Evolutionary conservation across 2,113 vertebrate genomes (phyloP), one percentile per base, ranked within the genome.

Genomic region (Mus spicilegus): DNA sequence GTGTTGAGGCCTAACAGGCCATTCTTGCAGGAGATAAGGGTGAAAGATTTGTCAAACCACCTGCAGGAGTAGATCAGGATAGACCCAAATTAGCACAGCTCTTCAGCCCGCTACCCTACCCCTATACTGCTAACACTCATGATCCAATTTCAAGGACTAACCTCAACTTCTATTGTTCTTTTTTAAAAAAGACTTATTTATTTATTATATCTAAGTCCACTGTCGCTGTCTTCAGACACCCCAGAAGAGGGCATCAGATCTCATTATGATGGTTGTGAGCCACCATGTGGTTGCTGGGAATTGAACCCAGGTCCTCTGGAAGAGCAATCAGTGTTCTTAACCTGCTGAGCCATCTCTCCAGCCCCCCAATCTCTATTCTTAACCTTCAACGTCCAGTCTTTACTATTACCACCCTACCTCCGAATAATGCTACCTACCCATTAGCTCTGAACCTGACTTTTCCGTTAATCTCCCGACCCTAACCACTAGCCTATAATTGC

Each of bases 11-110:
- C 99, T 96, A 99, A 87, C 94, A 99, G 99, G n/a, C 99, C 99
- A 4, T 99, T 99, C 95, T 98, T 98, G 97, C 98, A 99, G 81
- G 99, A 98, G 33, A 99, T 97, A 95, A 99, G 97, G 3, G 97
- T 99, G 98, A 99, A 99, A 67, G 99, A 99, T 90, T 99, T 99
- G 98, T 99, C 99, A 36, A 99, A 99, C 99, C 99, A 99, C 97
- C 99, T 99, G 98, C 0, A 16, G 61, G 33, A 20, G 22, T 7
- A 69, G 75, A n/a, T 2, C 9, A 9, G 81, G 33, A 12, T 7
- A 1, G 36, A 51, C 14, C 49, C 88, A 61, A 28, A 22, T 30
- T 36, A 86, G 28, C 11, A 42, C 14, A 51, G 14, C 1, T 56
- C 24, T 46, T 22, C 28, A 49, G 69, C 20, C 30, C 2, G 28